phyloP scores from a whole-genome alignment of 2,113 vertebrate genomes.

The Thamnaconus septentrionalis region DNA sequence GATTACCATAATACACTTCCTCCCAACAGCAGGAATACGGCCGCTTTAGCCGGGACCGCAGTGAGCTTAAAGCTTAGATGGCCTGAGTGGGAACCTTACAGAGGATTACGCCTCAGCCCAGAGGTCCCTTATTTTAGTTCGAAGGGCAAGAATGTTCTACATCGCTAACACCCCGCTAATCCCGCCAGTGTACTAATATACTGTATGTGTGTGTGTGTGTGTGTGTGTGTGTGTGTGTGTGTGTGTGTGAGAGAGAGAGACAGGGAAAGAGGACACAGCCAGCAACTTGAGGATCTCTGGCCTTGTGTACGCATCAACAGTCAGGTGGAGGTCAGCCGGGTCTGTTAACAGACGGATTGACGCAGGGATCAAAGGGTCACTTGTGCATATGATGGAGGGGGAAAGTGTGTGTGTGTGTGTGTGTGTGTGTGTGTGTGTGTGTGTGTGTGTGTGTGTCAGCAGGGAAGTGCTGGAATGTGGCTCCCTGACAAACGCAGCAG shows the following conservation, averaged over 20 bases:
- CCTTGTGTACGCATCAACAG: constrained; percentile 53
- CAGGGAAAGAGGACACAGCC: constrained; percentile 7
- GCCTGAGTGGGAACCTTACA: constrained; percentile 31
- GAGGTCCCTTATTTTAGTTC: constrained; percentile 39
- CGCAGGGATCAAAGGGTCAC: constrained; percentile 44
- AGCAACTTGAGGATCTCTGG: constrained; percentile 23
- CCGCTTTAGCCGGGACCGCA: constrained; percentile 35
- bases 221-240: constrained; percentile 16
- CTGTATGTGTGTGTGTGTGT: neutral
- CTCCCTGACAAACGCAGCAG: neutral
- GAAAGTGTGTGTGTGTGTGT: neutral
- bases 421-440: neutral
- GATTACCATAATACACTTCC: constrained; percentile 45
- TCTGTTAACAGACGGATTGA: constrained; percentile 65
- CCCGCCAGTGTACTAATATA: constrained; percentile 18
- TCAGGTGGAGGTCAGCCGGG: constrained; percentile 55
- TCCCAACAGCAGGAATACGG: constrained; percentile 20
- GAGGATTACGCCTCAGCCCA: constrained; percentile 41
- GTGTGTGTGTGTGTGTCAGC: neutral
- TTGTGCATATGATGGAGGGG: neutral
- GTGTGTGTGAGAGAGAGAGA: constrained; percentile 8
- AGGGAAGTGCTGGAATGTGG: neutral
- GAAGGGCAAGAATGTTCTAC: constrained; percentile 46
- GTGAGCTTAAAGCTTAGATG: constrained; percentile 31
- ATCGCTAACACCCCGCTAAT: constrained; percentile 49